phyloP scores from a whole-genome alignment of 2,113 vertebrate species.

The Scolopax mira region DNA sequence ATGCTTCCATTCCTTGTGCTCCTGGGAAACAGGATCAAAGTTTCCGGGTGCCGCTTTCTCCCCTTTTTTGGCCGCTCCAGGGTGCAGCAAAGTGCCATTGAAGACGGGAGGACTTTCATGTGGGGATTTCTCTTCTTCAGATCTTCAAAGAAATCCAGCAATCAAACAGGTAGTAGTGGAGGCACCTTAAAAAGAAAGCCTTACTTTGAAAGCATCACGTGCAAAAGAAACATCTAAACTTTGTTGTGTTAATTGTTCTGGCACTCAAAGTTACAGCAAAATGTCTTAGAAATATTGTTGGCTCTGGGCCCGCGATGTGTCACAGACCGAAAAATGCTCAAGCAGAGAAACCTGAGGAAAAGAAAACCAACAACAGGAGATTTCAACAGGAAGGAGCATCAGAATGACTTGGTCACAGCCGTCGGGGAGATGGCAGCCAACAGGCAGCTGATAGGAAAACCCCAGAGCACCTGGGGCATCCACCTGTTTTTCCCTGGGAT shows the following conservation, averaged over 20 bases:
- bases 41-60: background rate
- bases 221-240: background rate
- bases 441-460: background rate
- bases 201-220: background rate
- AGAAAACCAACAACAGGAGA: background rate
- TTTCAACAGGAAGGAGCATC: background rate
- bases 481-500: fast-evolving
- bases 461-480: background rate
- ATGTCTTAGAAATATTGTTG: background rate
- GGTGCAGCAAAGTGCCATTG: background rate
- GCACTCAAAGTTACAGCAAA: background rate
- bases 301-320: background rate
- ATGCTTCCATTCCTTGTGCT: background rate
- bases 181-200: background rate
- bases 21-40: slow-evolving; percentile 8
- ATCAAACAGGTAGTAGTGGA: slow-evolving; percentile 36
- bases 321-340: background rate
- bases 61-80: background rate
- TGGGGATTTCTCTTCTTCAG: slow-evolving; percentile 47
- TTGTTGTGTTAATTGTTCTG: slow-evolving; percentile 53
- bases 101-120: slow-evolving; percentile 19
- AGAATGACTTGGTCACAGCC: fast-evolving
- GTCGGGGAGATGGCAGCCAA: fast-evolving
- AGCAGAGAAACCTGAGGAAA: background rate
- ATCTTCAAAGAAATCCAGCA: slow-evolving; percentile 55